Base-by-base conservation (phyloP, 1,140 invertebrate species). In the Penaeus japonicus region DNA sequence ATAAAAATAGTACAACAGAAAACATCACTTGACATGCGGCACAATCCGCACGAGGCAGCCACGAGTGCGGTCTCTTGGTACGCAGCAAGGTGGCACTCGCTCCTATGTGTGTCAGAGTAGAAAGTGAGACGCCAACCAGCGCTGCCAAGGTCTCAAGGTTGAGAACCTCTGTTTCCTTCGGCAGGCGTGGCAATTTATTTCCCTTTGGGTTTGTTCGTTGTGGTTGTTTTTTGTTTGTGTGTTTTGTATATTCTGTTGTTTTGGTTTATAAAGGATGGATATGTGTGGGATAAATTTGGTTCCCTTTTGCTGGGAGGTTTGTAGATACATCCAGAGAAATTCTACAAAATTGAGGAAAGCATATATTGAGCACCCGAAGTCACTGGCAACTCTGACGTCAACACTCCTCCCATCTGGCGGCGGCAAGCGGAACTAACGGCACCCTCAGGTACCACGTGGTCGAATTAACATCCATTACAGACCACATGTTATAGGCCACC, bases 91-190 rank as follows among this genome's bases (percentile, higher is more conserved):
- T 47, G 47, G 47, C 47, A 47, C 47, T 47, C 5, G 47, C 24
- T 87, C 39, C 39, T 82, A 82, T 82, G 70, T 53, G 79, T 82
- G 79, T 83, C 86, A 82, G 53, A 73, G 80, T 77, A 82, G 79
- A 83, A 82, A 88, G 65, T 82, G 80, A 83, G 85, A 87, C 85
- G 85, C 39, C 27, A 32, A 53, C 5, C 80, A 82, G 12, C 30
- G 79, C 54, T 75, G 79, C 79, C 86, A 88, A 83, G 47, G n/a
- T 82, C 79, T 83, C 86, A 82, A 82, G 79, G 79, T 55, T 70
- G 65, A 53, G 27, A 75, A 53, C 65, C 32, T 55, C 22, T 85
- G 27, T n/a, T 32, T 82, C 78, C 39, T 27, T 22, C 32, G 20
- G 54, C 17, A n/a, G n/a, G 27, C 20, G 20, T 24, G 20, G 47